phyloP scores from a whole-genome alignment of 2,888 invertebrate genomes.

The Nemapogon koenigi region DNA sequence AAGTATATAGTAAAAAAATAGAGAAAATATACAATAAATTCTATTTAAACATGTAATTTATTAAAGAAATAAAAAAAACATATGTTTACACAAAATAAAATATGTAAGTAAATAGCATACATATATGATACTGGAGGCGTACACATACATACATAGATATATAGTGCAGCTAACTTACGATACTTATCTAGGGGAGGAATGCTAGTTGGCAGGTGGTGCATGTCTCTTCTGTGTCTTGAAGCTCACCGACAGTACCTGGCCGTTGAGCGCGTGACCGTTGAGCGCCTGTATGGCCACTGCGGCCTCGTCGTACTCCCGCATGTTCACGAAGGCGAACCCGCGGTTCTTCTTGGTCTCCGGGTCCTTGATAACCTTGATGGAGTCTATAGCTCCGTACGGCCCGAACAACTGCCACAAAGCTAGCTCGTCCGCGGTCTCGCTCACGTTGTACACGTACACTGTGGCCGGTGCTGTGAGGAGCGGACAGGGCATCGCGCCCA shows the following conservation, averaged over 20 bases:
- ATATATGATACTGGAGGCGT: slow-evolving; percentile 6
- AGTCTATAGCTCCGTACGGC: slow-evolving; percentile 60
- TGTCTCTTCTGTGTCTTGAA: slow-evolving; percentile 64
- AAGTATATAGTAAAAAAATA: slow-evolving; percentile 53
- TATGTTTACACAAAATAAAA: slow-evolving; percentile 65
- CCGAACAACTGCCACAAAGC: slow-evolving; percentile 61
- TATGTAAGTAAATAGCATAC: slow-evolving; percentile 19
- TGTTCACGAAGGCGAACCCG: slow-evolving; percentile 61
- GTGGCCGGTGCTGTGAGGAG: slow-evolving; percentile 44
- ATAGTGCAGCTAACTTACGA: background rate
- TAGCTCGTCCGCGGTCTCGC: slow-evolving; percentile 59
- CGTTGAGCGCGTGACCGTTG: slow-evolving; percentile 62
- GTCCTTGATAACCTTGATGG: slow-evolving; percentile 61
- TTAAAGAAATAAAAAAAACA: slow-evolving; percentile 63
- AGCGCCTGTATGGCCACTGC: slow-evolving; percentile 61
- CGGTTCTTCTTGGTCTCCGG: slow-evolving; percentile 63
- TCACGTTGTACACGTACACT: slow-evolving; percentile 61
- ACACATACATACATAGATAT: slow-evolving; percentile 29
- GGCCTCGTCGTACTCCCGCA: slow-evolving; percentile 62
- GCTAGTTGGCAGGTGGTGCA: too few relatives aligned
- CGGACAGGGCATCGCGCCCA: slow-evolving; percentile 52
- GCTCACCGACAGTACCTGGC: slow-evolving; percentile 63
- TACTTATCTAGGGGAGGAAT: background rate
- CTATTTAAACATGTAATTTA: slow-evolving; percentile 65
- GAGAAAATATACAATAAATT: slow-evolving; percentile 62